Evolutionary conservation across 1,140 invertebrate species (phyloP), one percentile per base, ranked within the genome.

Genomic region (Metaphire vulgaris): DNA sequence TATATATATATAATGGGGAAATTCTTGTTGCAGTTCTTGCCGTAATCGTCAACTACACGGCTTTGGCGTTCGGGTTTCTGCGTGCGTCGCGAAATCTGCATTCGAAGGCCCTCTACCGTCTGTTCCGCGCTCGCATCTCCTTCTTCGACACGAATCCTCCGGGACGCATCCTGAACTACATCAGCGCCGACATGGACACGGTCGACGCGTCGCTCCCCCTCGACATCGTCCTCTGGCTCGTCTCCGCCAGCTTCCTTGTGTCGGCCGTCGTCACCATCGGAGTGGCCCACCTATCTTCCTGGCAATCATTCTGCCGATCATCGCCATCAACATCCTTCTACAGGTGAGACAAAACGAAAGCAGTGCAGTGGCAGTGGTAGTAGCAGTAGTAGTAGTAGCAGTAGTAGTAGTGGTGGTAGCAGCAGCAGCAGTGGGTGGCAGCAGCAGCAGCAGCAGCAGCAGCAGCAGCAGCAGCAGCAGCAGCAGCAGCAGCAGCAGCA

Each of bases 181-280:
- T 74, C 56, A 74, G 56, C 33, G 67, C 88, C 81, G 91, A 92
- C 80, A 81, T 88, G 83, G 87, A 88, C 67, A 80, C 83, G 12
- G 80, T 85, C 15, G 88, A 89, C 79, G 56, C 80, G 15, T 32
- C 72, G 26, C 72, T 73, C 2, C 72, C 72, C 1, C 34, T 73
- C 15, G 72, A 73, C 26, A 64, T 41, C 41, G n/a, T 34, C 6
- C 26, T 73, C 32, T 73, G 72, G 72, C 72, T 73, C 33, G 56
- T 73, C 34, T 56, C 33, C 33, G 32, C 56, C 72, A 34, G 72
- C 33, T 31, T 73, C n/a, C 26, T 73, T 34, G 56, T 73, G 1
- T 33, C 31, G 12, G 41, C 31, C 6, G 41, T 73, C 33, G 72
- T 31, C 2, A 73, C 72, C 16, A 73, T 73, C 21, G 72, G 31